Conservation (phyloP, 1,140 invertebrate genomes). For the Episyrphus balteatus region DNA sequence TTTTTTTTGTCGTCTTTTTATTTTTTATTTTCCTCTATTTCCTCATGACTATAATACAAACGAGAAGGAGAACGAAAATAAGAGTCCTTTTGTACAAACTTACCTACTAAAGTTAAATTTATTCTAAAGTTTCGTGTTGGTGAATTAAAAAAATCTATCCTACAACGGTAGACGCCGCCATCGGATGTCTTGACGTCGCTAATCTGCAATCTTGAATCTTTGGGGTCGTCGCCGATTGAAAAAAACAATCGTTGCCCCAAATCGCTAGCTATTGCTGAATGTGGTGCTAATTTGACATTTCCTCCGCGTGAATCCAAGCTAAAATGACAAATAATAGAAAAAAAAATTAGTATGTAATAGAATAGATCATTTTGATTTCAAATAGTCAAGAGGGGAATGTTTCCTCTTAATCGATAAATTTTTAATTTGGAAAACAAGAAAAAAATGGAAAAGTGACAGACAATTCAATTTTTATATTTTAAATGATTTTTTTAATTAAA, state of each 20-base stretch:
- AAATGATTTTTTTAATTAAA: no score
- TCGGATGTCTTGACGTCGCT: slow-evolving; percentile 59
- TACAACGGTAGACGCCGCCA: slow-evolving; percentile 68
- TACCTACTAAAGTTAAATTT: slow-evolving; percentile 77
- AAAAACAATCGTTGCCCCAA: slow-evolving; percentile 65
- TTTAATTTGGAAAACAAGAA: no score
- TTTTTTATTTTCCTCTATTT: no score
- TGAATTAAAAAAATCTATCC: slow-evolving; percentile 75
- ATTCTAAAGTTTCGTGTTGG: slow-evolving; percentile 74
- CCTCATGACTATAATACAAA: background rate
- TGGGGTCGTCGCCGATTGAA: slow-evolving; percentile 53
- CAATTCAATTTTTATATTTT: no score
- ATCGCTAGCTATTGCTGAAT: slow-evolving; percentile 63
- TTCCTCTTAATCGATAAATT: no score
- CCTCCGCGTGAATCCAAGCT: slow-evolving; percentile 67
- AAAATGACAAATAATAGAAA: slow-evolving; percentile 26
- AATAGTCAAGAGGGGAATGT: no score
- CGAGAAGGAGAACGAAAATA: background rate
- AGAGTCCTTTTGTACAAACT: slow-evolving; percentile 28
- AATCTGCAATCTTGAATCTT: slow-evolving; percentile 58
- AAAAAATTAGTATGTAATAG: slow-evolving; percentile 6
- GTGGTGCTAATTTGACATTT: slow-evolving; percentile 47
- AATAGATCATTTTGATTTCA: slow-evolving; percentile 7
- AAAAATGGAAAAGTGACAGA: no score
- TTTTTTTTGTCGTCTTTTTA: no score